Base-by-base conservation (phyloP, 2,797 vertebrate genomes). In the Arremon aurantiirostris region DNA sequence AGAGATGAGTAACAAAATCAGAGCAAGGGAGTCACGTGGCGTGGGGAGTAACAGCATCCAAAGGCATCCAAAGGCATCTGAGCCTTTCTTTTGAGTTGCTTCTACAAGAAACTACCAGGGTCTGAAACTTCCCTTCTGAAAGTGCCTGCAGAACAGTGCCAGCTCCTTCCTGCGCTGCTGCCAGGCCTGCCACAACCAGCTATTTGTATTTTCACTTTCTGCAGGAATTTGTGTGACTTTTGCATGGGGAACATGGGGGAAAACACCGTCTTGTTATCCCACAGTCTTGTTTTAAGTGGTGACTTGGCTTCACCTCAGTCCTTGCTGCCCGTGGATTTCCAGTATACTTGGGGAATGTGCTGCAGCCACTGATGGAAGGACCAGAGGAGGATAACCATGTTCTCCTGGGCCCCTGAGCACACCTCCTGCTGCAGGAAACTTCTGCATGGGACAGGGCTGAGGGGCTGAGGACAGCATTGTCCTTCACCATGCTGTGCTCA, bases 71-170 rank as follows among this genome's bases (percentile, higher is more conserved):
- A 59, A 85, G n/a, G 39, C 82, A 46, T 60, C 82, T 44, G 3
- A 87, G 52, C 68, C 57, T 41, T 70, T 30, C 57, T 56, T 35
- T 8, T 18, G 46, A 50, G 49, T 26, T 81, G 59, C 57, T 66
- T 60, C 59, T 44, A 17, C 53, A 61, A 83, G 59, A 81, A 90
- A 32, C 21, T n/a, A 17, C 26, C 8, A 3, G 60, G 35, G 41
- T 30, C 52, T 55, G 63, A 86, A 75, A 46, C 35, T 60, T 32
- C 44, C 16, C 42, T 65, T 66, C 66, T 50, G 56, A 44, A 42
- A 52, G 30, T 0, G 0, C 57, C 68, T 63, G 63, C 56, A 61
- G 68, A 75, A 39, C 42, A 41, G 28, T 0, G 0, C 23, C 2
- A 0, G 64, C 53, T 53, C 69, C 53, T 56, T 81, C 72, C 73